Base-by-base conservation (phyloP, 2,113 vertebrate genomes). In the Rhinogobius similis region DNA sequence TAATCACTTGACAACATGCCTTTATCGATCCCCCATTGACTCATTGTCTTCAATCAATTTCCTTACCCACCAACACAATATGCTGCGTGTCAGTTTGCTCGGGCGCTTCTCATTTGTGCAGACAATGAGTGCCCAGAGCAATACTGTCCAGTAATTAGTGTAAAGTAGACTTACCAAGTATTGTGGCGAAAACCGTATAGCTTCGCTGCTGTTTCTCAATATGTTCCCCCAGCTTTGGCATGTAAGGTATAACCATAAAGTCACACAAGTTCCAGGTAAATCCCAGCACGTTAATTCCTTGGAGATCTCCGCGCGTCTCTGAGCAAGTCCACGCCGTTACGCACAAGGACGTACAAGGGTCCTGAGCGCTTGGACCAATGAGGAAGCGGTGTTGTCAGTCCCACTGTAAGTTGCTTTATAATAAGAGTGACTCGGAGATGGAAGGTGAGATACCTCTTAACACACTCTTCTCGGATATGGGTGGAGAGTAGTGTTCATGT, bases 181-280 rank as follows among this genome's bases (percentile, higher is more conserved):
- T 83, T 56, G 89, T 92, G 80, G 89, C 90, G 88, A 92, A 78
- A 90, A 92, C 90, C 59, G 78, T 87, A 67, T 93, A 87, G 89
- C 82, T 86, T 84, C 89, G 89, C 88, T 65, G 65, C 21, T 69
- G 81, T 55, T 76, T 78, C 73, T 67, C 80, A 66, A 68, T 85
- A 63, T 76, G 82, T 87, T 87, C 75, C 88, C 90, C 92, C 90
- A 93, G 92, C 73, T 91, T 90, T 88, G 89, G 89, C 80, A 90
- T 90, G 86, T 87, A 85, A 82, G 61, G 69, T 68, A 62, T 62
- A 76, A 74, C 39, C 53, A 59, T 23, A 66, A 41, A 59, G 67
- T 26, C 44, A 61, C 3, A 4, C 36, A 79, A 44, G 21, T 74
- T 18, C 65, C 1, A 58, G 62, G 68, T 79, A 79, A 75, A 80